phyloP scores from a whole-genome alignment of 2,888 invertebrate genomes.

The Crematogaster levior region DNA sequence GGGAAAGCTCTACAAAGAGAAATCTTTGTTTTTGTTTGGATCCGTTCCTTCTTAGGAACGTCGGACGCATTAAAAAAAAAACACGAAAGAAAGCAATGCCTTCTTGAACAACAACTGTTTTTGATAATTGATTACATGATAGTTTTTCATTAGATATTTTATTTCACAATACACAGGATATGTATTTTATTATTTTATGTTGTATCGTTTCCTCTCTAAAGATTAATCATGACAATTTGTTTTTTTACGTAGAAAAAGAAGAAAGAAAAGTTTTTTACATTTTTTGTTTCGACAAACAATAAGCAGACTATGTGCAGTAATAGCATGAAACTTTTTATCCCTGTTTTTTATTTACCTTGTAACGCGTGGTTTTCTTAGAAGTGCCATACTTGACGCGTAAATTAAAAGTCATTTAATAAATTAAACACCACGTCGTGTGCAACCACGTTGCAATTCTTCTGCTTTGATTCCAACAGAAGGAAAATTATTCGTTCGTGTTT shows the following conservation, averaged over 20 bases:
- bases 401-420: conserved; percentile 19
- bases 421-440: background rate
- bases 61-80: background rate
- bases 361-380: background rate
- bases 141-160: background rate
- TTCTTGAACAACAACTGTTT: background rate
- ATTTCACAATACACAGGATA: background rate
- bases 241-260: background rate
- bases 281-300: no score
- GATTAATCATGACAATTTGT: background rate
- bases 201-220: background rate
- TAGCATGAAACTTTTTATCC: background rate
- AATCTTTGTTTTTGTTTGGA: background rate
- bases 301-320: no score
- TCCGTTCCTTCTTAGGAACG: background rate
- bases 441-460: background rate
- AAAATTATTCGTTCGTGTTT: background rate
- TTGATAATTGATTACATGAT: background rate
- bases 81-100: background rate
- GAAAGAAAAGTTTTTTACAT: background rate
- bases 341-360: background rate
- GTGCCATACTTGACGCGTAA: conserved; percentile 17
- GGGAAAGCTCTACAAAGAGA: background rate
- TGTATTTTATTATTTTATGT: background rate
- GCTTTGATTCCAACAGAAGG: background rate